Percentiles rank a stretch among this genome's conserved stretches.
These are phyloP conservation scores for Molossus molossus DNA, from an alignment of 2,797 vertebrate species.

Conservation along the genomic window DNA sequence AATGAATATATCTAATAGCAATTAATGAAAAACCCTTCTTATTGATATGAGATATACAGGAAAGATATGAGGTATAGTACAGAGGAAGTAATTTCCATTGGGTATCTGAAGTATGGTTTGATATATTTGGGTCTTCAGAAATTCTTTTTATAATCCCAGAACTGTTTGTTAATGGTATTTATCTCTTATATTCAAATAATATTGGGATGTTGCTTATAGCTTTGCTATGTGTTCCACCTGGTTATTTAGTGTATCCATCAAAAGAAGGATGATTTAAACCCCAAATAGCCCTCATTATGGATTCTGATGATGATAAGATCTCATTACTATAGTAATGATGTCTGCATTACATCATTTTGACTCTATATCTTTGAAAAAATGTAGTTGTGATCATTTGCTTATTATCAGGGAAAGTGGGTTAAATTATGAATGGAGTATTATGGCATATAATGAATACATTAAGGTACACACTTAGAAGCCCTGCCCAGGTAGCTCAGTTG, in stretches of 20 bases:
- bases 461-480: slow-evolving; percentile 3
- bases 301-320: not conserved
- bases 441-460: not conserved
- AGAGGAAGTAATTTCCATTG: slow-evolving; percentile 27
- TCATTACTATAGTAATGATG: not conserved
- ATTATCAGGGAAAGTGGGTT: slow-evolving; percentile 45
- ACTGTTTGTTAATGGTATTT: not conserved
- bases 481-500: not conserved
- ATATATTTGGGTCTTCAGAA: not conserved
- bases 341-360: not conserved
- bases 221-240: not conserved
- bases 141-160: slow-evolving; percentile 17
- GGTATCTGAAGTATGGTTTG: not conserved
- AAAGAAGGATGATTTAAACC: not conserved
- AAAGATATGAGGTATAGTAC: not conserved
- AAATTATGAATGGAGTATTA: slow-evolving; percentile 40
- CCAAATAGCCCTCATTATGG: not conserved
- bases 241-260: not conserved
- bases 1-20: slow-evolving; percentile 32
- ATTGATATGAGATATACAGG: slow-evolving; percentile 21
- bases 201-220: not conserved
- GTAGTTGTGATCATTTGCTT: slow-evolving; percentile 8
- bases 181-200: slow-evolving; percentile 25
- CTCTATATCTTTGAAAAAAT: slow-evolving; percentile 12
- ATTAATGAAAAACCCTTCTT: slow-evolving; percentile 28